Evolutionary conservation across 2,113 vertebrate genomes (phyloP).

Genomic region (Indicator indicator): DNA sequence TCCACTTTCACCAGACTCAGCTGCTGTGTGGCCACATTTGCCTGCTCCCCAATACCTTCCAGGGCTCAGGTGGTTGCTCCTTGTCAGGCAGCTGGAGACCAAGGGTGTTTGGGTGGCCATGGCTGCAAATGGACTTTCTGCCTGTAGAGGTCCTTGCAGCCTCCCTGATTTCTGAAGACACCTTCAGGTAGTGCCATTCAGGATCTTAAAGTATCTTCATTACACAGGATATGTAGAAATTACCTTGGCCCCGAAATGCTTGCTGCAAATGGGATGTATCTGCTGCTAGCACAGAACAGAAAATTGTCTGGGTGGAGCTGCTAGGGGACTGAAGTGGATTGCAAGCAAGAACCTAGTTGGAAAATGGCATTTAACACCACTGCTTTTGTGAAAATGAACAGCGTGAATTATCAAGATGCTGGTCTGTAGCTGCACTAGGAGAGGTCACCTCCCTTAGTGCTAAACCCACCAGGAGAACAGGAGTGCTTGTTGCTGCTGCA

Average conservation of each 20-base stretch:
- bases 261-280: neutral
- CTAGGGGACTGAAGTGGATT: neutral
- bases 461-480: neutral
- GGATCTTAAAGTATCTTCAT: neutral
- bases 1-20: neutral
- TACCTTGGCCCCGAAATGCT: neutral
- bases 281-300: neutral
- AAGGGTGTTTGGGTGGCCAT: rapidly evolving
- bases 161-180: neutral
- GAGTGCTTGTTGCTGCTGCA: neutral
- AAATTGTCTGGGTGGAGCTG: neutral
- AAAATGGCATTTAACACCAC: neutral
- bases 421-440: neutral
- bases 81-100: neutral
- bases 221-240: neutral
- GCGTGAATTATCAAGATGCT: neutral
- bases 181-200: neutral
- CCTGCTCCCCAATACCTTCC: neutral
- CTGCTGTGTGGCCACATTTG: neutral
- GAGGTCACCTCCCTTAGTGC: neutral
- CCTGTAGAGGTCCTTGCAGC: neutral
- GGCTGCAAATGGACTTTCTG: neutral
- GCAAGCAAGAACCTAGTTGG: neutral
- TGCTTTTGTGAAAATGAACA: neutral
- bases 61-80: rapidly evolving